Base-by-base conservation (phyloP, 2,113 vertebrate species). In the Platichthys stellatus region DNA sequence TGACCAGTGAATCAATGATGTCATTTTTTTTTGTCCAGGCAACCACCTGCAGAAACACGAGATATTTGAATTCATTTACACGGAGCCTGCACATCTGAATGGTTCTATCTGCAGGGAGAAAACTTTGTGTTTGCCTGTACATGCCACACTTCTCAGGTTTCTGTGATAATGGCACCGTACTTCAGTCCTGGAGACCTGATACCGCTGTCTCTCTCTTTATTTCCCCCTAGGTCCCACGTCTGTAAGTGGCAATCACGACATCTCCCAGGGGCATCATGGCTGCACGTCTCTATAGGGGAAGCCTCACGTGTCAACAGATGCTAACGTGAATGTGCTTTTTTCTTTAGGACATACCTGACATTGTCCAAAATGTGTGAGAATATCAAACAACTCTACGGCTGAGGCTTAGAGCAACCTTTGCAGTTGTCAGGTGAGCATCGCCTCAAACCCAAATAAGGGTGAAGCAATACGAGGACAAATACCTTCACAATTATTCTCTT, bases 1-100 rank as follows among this genome's bases (percentile, higher is more conserved):
- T 64, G 51, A 9, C 8, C 45, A 3, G n/a, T 0, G 31, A 58
- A 9, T 47, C 59, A 67, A 68, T 89, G 86, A 89, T 84, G 81
- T 86, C 70, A 89, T 81, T 81, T 20, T 9, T 56, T 59, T 71
- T 28, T 65, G 56, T 69, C 21, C 31, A 31, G 45, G 12, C 9
- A 2, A 7, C 23, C 59, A 40, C 62, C 60, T 68, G 70, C 85
- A 75, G 23, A 70, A 38, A 76, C 14, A 77, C 77, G 0, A 68
- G 56, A 24, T 58, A 53, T 69, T 81, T 51, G 38, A 54, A 61
- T 75, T 71, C 0, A 83, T 24, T 61, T 17, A 63, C 17, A 78
- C 58, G 35, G 23, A 43, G 40, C 40, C 40, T 43, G 12, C 40
- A 13, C 40, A 11, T 51, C 18, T 15, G 17, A 51, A 17, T 18